Evolutionary conservation across 2,888 invertebrate genomes (phyloP).

Genomic region (Sphecodes monilicornis): DNA sequence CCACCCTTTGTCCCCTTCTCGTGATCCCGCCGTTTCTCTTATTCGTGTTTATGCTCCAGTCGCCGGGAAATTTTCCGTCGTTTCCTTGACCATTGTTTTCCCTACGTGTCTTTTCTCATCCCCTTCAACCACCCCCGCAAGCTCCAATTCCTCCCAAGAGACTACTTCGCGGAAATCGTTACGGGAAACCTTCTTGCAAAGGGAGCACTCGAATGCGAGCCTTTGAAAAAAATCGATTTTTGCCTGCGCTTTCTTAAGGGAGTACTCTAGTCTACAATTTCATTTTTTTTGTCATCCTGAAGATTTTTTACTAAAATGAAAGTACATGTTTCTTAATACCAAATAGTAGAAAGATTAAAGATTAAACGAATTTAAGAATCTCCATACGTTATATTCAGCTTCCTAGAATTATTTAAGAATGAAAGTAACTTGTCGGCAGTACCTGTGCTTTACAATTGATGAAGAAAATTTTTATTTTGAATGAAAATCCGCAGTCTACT

Average conservation of each 20-base stretch:
- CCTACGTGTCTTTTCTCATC: neutral
- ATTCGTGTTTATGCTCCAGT: slow-evolving; percentile 61
- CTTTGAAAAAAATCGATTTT: neutral
- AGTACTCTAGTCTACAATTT: too few relatives aligned
- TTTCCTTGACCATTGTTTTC: slow-evolving; percentile 47
- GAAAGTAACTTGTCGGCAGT: too few relatives aligned
- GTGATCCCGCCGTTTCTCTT: slow-evolving; percentile 46
- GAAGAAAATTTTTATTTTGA: too few relatives aligned
- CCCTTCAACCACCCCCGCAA: neutral
- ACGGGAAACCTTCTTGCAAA: neutral
- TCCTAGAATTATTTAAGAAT: too few relatives aligned
- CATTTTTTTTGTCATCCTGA: too few relatives aligned
- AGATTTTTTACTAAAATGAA: too few relatives aligned
- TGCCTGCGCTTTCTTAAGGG: neutral
- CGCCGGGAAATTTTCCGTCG: slow-evolving; percentile 48
- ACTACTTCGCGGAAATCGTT: neutral
- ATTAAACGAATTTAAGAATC: too few relatives aligned
- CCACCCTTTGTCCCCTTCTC: slow-evolving; percentile 17
- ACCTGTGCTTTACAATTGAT: too few relatives aligned
- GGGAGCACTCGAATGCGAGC: neutral
- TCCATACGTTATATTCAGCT: too few relatives aligned
- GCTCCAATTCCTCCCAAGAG: neutral
- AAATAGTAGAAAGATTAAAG: too few relatives aligned
- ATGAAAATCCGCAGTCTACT: too few relatives aligned
- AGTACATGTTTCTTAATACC: too few relatives aligned